Evolutionary conservation across 1,140 invertebrate genomes (phyloP).

Genomic region (Copidosoma floridanum): DNA sequence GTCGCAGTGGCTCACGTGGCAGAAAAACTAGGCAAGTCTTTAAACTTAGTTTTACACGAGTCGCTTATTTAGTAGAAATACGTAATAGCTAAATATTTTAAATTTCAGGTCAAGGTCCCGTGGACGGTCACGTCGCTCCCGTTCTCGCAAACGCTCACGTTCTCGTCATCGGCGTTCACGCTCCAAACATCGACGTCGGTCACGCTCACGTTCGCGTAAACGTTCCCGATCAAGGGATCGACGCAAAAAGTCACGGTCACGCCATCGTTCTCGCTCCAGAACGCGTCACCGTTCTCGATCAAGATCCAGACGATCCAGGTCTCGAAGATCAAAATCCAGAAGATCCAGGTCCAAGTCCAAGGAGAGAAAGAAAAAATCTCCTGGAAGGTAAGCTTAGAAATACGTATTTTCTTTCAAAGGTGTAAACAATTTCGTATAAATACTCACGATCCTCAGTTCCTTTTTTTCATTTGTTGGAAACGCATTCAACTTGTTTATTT

Average conservation of each 20-base stretch:
- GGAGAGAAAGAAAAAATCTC: conserved; percentile 49
- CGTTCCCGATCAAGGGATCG: conserved; percentile 57
- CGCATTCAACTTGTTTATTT: background rate
- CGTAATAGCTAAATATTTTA: no score
- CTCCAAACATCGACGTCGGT: conserved; percentile 50
- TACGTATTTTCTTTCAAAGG: no score
- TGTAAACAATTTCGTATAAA: no score
- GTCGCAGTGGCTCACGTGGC: conserved; percentile 60
- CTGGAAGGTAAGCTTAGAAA: conserved; percentile 16
- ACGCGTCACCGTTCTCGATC: conserved; percentile 45
- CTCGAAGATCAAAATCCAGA: conserved; percentile 59
- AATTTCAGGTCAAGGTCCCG: conserved; percentile 63
- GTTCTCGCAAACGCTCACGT: conserved; percentile 58
- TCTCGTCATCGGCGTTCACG: conserved; percentile 63
- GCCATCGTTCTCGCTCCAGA: conserved; percentile 48
- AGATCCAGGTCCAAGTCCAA: no score
- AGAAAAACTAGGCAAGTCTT: conserved; percentile 62
- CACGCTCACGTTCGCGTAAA: conserved; percentile 54
- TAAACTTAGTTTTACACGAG: no score
- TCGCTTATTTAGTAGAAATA: no score
- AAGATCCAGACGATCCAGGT: conserved; percentile 38
- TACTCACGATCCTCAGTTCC: no score
- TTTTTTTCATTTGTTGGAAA: no score
- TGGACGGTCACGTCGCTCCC: conserved; percentile 54
- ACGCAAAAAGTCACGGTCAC: conserved; percentile 50